phyloP scores from a whole-genome alignment of 1,140 invertebrate genomes.

The Pissodes strobi region DNA sequence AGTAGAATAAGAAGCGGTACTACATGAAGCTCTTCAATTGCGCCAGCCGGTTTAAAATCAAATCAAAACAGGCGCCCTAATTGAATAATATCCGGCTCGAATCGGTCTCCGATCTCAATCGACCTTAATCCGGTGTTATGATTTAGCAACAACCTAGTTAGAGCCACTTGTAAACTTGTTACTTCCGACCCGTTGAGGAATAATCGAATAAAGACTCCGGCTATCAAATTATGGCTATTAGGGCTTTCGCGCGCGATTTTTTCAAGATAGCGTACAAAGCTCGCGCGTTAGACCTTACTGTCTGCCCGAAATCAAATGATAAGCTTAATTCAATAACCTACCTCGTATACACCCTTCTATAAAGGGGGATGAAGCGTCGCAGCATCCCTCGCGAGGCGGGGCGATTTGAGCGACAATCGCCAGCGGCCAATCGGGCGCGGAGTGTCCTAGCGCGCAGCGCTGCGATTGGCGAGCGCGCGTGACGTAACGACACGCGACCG shows the following conservation, averaged over 20 bases:
- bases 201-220: conserved; percentile 49
- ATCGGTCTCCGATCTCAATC: too few relatives aligned
- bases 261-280: conserved; percentile 44
- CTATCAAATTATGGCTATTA: conserved; percentile 67
- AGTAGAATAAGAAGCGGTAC: too few relatives aligned
- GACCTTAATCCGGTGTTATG: too few relatives aligned
- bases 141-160: conserved; percentile 32
- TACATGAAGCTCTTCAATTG: too few relatives aligned
- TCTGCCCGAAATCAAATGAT: conserved; percentile 74
- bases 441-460: conserved; percentile 26
- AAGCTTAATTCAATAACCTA: conserved; percentile 73
- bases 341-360: conserved; percentile 39
- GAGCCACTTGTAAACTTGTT: conserved; percentile 40
- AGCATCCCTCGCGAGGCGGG: conserved; percentile 29
- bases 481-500: conserved; percentile 52
- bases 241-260: conserved; percentile 51
- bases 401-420: conserved; percentile 40
- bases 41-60: neutral
- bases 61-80: conserved; percentile 1
- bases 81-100: too few relatives aligned
- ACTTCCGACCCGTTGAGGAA: conserved; percentile 32
- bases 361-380: conserved; percentile 48
- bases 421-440: conserved; percentile 40
- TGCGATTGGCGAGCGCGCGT: conserved; percentile 40
- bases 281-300: conserved; percentile 58